Evolutionary conservation across 2,113 vertebrate species (phyloP), one percentile per base, ranked within the genome.

Genomic region (Galbula dea): DNA sequence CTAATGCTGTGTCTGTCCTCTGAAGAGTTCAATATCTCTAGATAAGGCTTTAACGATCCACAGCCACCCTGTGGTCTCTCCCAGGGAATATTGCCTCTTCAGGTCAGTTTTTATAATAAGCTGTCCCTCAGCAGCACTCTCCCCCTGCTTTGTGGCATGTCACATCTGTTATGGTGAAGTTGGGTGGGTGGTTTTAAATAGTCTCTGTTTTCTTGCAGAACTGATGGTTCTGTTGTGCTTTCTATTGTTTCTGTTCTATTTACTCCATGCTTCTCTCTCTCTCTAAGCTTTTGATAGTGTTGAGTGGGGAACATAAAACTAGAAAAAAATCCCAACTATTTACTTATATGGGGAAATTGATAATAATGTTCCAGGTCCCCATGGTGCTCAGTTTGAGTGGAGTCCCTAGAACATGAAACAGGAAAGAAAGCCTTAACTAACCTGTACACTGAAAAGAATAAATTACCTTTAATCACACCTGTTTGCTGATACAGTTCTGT

Each of bases 21-120:
- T 72, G 88, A 94, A 65, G 90, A 82, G 48, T 32, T 55, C 94
- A 97, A 51, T 95, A 96, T 93, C 97, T 97, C 95, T 94, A 96
- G 97, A 98, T 96, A 97, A 96, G 97, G 88, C 86, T 96, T 91
- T 94, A 96, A 97, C 9, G 93, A 97, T 96, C 91, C 89, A 3
- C 63, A 86, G 87, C 84, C 85, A 94, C 95, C 72, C 91, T 72
- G 94, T 92, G 96, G 93, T 96, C 96, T 93, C 94, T 75, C 83
- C 84, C 90, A 86, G 87, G 97, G 96, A 98, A 97, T 94, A 92
- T 96, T 96, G 92, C 97, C 96, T 97, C 97, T 96, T 96, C 94
- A 92, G 97, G 95, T 94, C 93, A 96, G 96, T 95, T 90, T 97
- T 96, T 96, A n/a, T 26, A 97, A 96, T 96, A 97, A 97, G 87